Evolutionary conservation across 35 echinoderm and acorn worm species (phyloP).

Genomic region (Chiridota heheva): DNA sequence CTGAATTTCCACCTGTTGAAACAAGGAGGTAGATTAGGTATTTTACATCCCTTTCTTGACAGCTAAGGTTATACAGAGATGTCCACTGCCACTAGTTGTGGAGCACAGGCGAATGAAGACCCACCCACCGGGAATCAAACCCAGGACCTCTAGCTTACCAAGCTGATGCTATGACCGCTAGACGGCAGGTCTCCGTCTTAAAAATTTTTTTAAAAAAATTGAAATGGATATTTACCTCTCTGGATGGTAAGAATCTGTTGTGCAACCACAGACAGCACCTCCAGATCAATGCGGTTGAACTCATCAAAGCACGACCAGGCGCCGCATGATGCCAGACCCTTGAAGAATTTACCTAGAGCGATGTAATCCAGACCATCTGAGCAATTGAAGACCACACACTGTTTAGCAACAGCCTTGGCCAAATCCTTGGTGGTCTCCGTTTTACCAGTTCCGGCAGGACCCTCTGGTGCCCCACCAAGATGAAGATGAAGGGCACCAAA

Average conservation of each 20-base stretch:
- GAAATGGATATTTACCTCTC: slow-evolving; percentile 60
- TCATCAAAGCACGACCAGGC: slow-evolving; percentile 99
- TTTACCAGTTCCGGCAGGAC: slow-evolving; percentile 85
- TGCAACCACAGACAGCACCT: slow-evolving; percentile 95
- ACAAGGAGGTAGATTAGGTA: too few relatives aligned
- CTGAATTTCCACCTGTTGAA: too few relatives aligned
- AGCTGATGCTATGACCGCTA: too few relatives aligned
- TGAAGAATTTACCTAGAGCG: slow-evolving; percentile 96
- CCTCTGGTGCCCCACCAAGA: slow-evolving; percentile 92
- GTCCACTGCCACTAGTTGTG: too few relatives aligned
- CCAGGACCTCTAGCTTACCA: too few relatives aligned
- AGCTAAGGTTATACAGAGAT: too few relatives aligned
- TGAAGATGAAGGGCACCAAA: slow-evolving; percentile 94
- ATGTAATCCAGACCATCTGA: slow-evolving; percentile 98
- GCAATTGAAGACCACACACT: slow-evolving; percentile 98
- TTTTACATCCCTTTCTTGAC: too few relatives aligned
- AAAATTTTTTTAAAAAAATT: too few relatives aligned
- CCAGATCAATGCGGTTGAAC: slow-evolving; percentile 98
- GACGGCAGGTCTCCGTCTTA: too few relatives aligned
- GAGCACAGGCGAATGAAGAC: too few relatives aligned
- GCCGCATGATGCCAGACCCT: slow-evolving; percentile 93
- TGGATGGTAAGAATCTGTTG: slow-evolving; percentile 98
- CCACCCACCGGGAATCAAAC: too few relatives aligned
- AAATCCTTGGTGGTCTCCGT: slow-evolving; percentile 98
- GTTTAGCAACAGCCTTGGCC: slow-evolving; percentile 97